Percentiles rank a stretch among this genome's conserved stretches.
Conservation (phyloP, 2,888 invertebrate genomes). For the Drosophila acutilabella region DNA sequence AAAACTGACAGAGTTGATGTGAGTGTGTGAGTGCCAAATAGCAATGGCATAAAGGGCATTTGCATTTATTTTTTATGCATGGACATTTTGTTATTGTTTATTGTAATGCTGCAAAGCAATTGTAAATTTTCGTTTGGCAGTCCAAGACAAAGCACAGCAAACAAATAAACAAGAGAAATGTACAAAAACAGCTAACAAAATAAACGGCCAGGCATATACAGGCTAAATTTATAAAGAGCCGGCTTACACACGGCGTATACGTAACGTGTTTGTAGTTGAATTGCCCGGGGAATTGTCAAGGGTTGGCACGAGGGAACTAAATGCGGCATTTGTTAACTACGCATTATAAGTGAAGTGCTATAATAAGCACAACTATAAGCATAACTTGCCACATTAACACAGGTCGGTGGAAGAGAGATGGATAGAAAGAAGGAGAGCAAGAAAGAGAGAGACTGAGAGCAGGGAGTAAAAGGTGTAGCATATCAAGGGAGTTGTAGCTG, state of each 20-base stretch:
- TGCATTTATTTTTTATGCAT: slow-evolving; percentile 51
- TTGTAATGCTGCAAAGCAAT: slow-evolving; percentile 48
- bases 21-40: slow-evolving; percentile 27
- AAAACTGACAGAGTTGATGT: slow-evolving; percentile 14
- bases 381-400: slow-evolving; percentile 57
- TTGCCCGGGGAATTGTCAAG: slow-evolving; percentile 18
- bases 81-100: slow-evolving; percentile 48
- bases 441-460: slow-evolving; percentile 9
- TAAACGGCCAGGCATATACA: slow-evolving; percentile 8
- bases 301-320: slow-evolving; percentile 50
- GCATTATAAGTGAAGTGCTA: slow-evolving; percentile 71
- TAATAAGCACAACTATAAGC: slow-evolving; percentile 61
- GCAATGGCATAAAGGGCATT: slow-evolving; percentile 36
- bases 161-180: slow-evolving; percentile 6
- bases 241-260: slow-evolving; percentile 34
- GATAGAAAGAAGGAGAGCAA: not conserved
- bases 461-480: not conserved
- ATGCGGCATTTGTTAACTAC: slow-evolving; percentile 68
- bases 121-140: slow-evolving; percentile 37
- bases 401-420: slow-evolving; percentile 18
- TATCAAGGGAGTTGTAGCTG: slow-evolving; percentile 6
- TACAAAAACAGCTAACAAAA: slow-evolving; percentile 13
- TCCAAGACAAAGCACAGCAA: slow-evolving; percentile 42
- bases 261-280: slow-evolving; percentile 24
- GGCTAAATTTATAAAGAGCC: not conserved